Conservation (phyloP, 2,797 vertebrate species). For the Bucorvus abyssinicus region DNA sequence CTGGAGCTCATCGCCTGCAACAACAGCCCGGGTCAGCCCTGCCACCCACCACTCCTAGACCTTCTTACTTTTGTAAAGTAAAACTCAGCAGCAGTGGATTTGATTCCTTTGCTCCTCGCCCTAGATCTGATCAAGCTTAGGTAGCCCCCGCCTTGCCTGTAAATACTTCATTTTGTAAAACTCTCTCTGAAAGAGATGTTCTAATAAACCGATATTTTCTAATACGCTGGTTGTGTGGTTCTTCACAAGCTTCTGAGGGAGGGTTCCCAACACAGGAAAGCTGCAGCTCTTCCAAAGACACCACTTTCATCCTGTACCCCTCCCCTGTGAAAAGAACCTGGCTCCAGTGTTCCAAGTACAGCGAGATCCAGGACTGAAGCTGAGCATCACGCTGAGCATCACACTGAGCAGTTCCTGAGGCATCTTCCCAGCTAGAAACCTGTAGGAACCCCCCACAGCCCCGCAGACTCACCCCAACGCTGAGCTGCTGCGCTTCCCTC, state of each 20-base stretch:
- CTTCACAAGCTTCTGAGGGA: neutral
- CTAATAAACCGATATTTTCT: constrained; percentile 66
- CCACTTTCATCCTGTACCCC: fast-evolving
- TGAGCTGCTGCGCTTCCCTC: neutral
- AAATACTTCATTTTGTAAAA: constrained; percentile 60
- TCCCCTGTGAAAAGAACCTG: fast-evolving
- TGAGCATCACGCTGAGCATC: neutral
- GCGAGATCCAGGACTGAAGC: too few relatives aligned
- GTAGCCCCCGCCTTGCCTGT: neutral
- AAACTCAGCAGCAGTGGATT: neutral
- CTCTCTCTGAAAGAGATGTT: neutral
- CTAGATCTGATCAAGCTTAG: neutral
- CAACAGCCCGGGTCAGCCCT: fast-evolving
- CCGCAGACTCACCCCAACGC: neutral
- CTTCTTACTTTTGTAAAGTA: neutral
- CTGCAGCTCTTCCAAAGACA: neutral
- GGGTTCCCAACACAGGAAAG: too few relatives aligned
- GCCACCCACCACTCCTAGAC: neutral
- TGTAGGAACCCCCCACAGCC: too few relatives aligned
- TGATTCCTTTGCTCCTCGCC: neutral
- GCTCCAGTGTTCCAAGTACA: neutral
- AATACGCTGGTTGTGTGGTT: neutral
- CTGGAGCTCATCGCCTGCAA: neutral
- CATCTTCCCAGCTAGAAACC: neutral
- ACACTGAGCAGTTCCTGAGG: neutral